Evolutionary conservation across 2,888 invertebrate genomes (phyloP), one percentile per base, ranked within the genome.

Genomic region (Cephus pulcher): DNA sequence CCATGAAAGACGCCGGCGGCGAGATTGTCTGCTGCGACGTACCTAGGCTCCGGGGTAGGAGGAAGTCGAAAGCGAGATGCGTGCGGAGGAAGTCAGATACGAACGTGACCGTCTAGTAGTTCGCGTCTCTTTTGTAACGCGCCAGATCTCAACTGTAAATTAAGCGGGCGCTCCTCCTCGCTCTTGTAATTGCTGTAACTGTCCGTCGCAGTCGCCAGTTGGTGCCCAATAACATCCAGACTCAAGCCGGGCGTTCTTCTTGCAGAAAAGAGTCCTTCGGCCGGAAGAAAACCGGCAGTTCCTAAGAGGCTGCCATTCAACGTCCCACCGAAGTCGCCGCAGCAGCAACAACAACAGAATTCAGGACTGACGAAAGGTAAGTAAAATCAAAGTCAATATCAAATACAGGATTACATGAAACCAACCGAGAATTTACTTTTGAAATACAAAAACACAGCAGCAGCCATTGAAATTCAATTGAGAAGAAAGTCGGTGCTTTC

Each of bases 241-340:
- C 56, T 23, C 23, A 15, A 56, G 2, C 23, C 56, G 56, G 1
- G 9, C 56, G 56, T 79, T 83, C 78, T 83, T 80, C 83, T 88
- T 88, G n/a, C 86, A 90, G 90, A 90, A 80, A 89, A 90, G 80
- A 90, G 89, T 78, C 88, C 89, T 74, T 86, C 89, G 76, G 84
- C 87, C 15, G 85, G 86, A 74, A 85, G 90, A 79, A 90, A 90
- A 80, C 81, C 89, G 69, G 78, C 88, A 40, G 86, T 84, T 78
- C 84, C 86, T 4, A 88, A 86, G 74, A 84, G 88, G 80, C 81
- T 86, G 73, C 78, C 84, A 56, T 80, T 82, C 34, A 87, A 82
- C 77, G 80, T 82, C 15, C 80, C 80, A 32, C 73, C 80, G 23
- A 88, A 88, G 77, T 33, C 56, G 56, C 56, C 56, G 56, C 56